Evolutionary conservation across 2,888 invertebrate species (phyloP).

Genomic region (Homarus gammarus): DNA sequence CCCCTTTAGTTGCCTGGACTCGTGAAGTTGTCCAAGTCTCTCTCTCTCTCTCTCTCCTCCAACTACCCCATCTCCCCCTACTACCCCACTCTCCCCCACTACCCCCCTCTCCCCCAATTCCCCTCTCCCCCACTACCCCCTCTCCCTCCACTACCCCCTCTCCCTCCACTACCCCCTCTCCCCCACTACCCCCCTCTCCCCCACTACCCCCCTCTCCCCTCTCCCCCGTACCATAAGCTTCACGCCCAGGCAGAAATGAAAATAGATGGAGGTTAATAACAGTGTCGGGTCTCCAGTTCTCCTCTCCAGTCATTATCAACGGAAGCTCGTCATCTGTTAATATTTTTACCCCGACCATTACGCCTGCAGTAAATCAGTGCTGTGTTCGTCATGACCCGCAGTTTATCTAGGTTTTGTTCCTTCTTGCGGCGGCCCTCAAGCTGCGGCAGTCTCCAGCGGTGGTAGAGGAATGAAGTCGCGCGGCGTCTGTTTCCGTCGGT

Average conservation of each 20-base stretch:
- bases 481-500: too few species aligned
- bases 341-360: neutral
- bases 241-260: neutral
- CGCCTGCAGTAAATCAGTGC: neutral
- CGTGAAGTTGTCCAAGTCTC: too few species aligned
- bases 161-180: neutral
- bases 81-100: neutral
- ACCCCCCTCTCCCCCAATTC: conserved; percentile 23
- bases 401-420: neutral
- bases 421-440: too few species aligned
- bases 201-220: neutral
- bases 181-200: neutral
- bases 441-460: too few species aligned
- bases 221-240: neutral
- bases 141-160: neutral
- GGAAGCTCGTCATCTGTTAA: neutral
- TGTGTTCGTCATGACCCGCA: neutral
- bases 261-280: conserved; percentile 19
- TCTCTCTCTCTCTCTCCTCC: neutral
- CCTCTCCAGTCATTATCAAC: neutral
- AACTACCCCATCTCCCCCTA: neutral
- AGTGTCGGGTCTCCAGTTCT: neutral
- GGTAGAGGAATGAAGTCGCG: too few species aligned
- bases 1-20: too few species aligned
- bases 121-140: neutral